Conservation (phyloP, 2,113 vertebrate genomes). For the Okapia johnstoni region DNA sequence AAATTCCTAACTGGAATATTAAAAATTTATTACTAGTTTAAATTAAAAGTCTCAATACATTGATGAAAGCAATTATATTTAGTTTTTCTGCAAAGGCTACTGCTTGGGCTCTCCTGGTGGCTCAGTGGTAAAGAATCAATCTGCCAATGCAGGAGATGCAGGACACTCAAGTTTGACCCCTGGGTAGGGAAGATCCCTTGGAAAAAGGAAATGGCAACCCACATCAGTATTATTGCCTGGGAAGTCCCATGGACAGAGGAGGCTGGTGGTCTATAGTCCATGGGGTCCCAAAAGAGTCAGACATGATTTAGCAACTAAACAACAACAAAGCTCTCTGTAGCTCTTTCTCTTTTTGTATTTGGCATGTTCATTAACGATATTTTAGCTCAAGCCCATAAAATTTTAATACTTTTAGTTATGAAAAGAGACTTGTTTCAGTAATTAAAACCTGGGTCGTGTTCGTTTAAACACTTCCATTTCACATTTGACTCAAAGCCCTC, state of each 20-base stretch:
- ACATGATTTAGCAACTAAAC: no score
- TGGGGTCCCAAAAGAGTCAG: no score
- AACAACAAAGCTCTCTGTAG: not conserved
- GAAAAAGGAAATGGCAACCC: no score
- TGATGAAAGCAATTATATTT: not conserved
- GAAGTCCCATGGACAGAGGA: no score
- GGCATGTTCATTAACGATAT: not conserved
- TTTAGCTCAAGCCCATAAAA: not conserved
- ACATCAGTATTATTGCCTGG: no score
- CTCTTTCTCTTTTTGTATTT: not conserved
- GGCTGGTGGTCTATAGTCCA: no score
- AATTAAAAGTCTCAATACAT: not conserved
- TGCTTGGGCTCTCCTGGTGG: not conserved
- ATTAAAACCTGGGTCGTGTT: not conserved
- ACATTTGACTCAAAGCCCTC: not conserved
- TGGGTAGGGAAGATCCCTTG: no score
- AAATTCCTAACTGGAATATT: not conserved
- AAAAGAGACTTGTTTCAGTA: not conserved
- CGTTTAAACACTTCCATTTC: not conserved
- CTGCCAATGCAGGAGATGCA: no score
- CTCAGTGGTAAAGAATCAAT: no score
- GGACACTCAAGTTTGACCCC: no score
- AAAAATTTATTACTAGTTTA: not conserved
- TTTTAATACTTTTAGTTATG: slow-evolving; percentile 9
- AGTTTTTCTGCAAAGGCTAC: not conserved